A percentile compares a stretch with the other conserved stretches of the same genome.
phyloP scores from a whole-genome alignment of 2,797 vertebrate genomes.

The Muscicapa comitata region DNA sequence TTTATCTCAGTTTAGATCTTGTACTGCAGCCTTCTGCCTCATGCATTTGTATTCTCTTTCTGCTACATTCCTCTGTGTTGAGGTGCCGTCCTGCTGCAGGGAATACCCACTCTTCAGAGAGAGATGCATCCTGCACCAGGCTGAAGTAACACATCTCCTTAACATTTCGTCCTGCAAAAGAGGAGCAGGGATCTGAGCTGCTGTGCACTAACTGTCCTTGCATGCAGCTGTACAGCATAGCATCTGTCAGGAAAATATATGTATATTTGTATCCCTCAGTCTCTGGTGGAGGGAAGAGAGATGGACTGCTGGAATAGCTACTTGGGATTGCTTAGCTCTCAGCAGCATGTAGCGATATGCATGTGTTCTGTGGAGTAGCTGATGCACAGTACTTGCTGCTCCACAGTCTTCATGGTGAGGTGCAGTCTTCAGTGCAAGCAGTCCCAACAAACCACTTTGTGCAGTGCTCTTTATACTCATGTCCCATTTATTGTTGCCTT shows the following conservation, averaged over 20 bases:
- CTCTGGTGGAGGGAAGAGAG: not conserved
- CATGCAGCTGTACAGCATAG: not conserved
- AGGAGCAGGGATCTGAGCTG: not conserved
- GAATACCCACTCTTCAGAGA: not conserved
- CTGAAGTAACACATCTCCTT: not conserved
- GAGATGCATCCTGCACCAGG: not conserved
- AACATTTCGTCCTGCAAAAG: rapidly evolving
- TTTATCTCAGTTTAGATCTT: not conserved
- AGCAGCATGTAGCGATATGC: rapidly evolving
- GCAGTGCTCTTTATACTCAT: not conserved
- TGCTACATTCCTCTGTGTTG: rapidly evolving
- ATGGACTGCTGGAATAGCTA: not conserved
- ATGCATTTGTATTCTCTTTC: not conserved
- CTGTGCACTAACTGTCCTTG: not conserved
- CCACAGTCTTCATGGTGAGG: not conserved
- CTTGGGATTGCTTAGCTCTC: not conserved
- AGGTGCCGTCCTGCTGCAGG: rapidly evolving
- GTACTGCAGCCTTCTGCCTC: not conserved
- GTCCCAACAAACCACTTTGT: not conserved
- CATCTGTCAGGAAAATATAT: not conserved
- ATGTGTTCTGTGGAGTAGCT: rapidly evolving
- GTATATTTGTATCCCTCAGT: not conserved
- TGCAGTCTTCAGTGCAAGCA: not conserved
- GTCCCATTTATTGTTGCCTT: not conserved
- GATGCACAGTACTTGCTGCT: not conserved